Conservation (phyloP, 2,888 invertebrate genomes). For the Mimumesa dahlbomi region DNA sequence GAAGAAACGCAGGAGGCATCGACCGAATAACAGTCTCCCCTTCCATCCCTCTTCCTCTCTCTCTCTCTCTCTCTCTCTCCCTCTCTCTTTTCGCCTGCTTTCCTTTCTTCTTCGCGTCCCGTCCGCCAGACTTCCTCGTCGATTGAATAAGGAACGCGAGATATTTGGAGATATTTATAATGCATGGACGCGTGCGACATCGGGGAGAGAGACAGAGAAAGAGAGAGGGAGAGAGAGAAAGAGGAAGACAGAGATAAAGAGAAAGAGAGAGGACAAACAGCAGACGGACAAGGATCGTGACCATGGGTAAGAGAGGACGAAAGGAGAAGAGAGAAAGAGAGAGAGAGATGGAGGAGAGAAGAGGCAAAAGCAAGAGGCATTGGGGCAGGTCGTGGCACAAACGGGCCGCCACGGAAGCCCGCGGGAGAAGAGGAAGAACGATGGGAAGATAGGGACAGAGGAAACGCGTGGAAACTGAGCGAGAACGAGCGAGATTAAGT, state of each 20-base stretch:
- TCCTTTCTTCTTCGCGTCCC: neutral
- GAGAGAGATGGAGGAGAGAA: conserved; percentile 23
- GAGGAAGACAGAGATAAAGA: no score
- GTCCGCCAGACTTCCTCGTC: conserved; percentile 4
- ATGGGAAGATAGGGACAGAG: conserved; percentile 34
- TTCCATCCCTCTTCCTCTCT: neutral
- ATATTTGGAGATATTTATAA: conserved; percentile 71
- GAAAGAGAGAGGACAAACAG: no score
- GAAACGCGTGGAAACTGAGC: conserved; percentile 38
- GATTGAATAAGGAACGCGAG: conserved; percentile 63
- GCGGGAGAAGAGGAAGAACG: conserved; percentile 22
- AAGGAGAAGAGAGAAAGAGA: conserved; percentile 17
- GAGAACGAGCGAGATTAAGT: conserved; percentile 1
- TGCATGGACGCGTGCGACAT: conserved; percentile 61
- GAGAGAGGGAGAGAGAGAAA: conserved; percentile 32
- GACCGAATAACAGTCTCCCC: conserved; percentile 49
- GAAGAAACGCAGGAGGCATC: conserved; percentile 33
- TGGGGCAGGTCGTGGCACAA: conserved; percentile 65
- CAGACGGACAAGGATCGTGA: conserved; percentile 21
- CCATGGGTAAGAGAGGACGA: conserved; percentile 7
- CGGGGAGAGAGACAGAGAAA: conserved; percentile 5
- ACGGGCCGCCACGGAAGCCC: conserved; percentile 38
- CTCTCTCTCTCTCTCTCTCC: conserved; percentile 1
- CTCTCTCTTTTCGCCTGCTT: neutral
- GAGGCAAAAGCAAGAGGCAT: conserved; percentile 46